Evolutionary conservation across 2,797 vertebrate species (phyloP).

Genomic region (Pristis pectinata): DNA sequence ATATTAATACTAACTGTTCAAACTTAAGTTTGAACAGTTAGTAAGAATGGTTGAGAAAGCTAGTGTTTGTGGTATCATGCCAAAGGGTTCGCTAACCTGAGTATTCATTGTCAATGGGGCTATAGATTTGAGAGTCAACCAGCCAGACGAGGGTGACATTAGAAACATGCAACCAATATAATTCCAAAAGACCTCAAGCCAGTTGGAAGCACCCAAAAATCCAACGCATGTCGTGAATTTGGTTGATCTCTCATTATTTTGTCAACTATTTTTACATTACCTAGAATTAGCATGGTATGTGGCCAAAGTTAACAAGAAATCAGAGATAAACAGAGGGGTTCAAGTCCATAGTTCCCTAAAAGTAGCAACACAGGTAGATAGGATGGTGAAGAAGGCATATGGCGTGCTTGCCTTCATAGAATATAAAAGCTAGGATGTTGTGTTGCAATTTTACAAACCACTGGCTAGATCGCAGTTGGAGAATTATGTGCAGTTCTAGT

Average conservation of each 20-base stretch:
- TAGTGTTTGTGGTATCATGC: background rate
- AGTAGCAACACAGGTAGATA: too few species aligned
- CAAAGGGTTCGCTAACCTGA: background rate
- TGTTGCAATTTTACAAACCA: too few species aligned
- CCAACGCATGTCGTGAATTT: too few species aligned
- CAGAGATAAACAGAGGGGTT: too few species aligned
- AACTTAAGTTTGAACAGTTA: background rate
- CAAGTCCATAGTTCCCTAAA: too few species aligned
- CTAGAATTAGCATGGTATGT: background rate
- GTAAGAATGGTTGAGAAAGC: background rate
- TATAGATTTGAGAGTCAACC: background rate
- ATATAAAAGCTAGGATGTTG: too few species aligned
- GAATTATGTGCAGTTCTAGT: too few species aligned
- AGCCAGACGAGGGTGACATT: background rate
- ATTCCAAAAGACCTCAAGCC: background rate
- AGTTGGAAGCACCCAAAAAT: background rate
- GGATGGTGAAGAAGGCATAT: too few species aligned
- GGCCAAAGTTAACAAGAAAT: background rate
- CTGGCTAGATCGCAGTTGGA: too few species aligned
- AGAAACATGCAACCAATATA: background rate
- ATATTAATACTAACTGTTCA: background rate
- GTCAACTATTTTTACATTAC: too few species aligned
- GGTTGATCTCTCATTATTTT: too few species aligned
- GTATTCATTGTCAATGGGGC: background rate
- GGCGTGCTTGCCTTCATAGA: too few species aligned